These are phyloP conservation scores for Stenodema calcarata DNA, from an alignment of 2,888 invertebrate genomes.

Conservation along the genomic window DNA sequence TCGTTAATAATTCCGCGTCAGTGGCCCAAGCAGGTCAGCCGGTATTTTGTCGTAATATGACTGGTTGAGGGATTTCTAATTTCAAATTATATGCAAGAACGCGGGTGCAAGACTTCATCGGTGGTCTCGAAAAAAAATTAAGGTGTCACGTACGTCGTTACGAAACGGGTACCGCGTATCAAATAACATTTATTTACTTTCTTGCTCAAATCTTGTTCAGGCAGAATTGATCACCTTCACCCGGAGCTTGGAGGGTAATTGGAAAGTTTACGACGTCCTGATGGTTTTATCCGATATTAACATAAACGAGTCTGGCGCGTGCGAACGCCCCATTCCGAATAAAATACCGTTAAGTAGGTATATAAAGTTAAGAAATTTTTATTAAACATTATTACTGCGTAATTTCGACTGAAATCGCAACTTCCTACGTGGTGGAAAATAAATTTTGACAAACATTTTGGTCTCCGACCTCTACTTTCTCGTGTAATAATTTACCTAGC, in stretches of 20 bases:
- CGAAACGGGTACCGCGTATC: background rate
- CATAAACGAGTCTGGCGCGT: too few species aligned
- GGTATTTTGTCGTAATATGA: background rate
- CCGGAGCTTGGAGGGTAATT: background rate
- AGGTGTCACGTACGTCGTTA: background rate
- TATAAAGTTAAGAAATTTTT: too few species aligned
- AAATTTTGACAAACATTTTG: too few species aligned
- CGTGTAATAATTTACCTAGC: too few species aligned
- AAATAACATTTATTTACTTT: background rate
- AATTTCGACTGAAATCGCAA: too few species aligned
- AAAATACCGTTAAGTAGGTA: too few species aligned
- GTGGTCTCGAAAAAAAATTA: background rate
- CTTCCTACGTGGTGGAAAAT: too few species aligned
- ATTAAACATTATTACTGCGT: too few species aligned
- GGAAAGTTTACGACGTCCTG: background rate
- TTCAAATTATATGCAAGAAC: background rate
- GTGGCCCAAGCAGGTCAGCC: background rate
- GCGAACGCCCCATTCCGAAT: too few species aligned
- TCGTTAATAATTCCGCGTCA: background rate
- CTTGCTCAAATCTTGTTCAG: background rate
- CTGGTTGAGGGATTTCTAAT: background rate
- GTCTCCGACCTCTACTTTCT: too few species aligned
- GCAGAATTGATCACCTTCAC: background rate
- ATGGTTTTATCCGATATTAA: background rate
- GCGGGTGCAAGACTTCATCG: background rate